These are phyloP conservation scores for Morpho achilles DNA, from an alignment of 2,888 invertebrate species.

Conservation along the genomic window DNA sequence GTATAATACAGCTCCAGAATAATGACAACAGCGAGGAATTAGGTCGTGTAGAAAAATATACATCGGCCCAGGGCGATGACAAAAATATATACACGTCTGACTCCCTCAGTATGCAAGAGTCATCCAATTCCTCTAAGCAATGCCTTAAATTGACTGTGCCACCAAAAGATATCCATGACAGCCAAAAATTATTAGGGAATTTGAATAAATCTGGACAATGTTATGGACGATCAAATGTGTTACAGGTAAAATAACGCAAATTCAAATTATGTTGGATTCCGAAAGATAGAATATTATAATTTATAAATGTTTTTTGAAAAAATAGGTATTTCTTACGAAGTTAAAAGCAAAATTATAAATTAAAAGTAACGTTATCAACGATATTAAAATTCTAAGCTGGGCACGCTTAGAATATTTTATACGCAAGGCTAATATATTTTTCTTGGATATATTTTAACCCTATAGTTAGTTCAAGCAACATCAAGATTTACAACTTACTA, in stretches of 20 bases:
- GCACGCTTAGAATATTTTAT: no score
- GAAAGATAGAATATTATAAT: neutral
- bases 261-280: neutral
- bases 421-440: no score
- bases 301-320: no score
- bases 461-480: no score
- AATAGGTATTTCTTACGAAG: no score
- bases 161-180: slow-evolving; percentile 11
- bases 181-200: slow-evolving; percentile 21
- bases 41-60: slow-evolving; percentile 20
- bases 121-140: slow-evolving; percentile 11
- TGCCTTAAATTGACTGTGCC: slow-evolving; percentile 15
- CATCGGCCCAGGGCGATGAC: slow-evolving; percentile 28
- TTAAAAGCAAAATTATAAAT: no score
- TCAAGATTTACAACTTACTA: no score
- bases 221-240: slow-evolving; percentile 8
- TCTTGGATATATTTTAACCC: no score
- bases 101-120: slow-evolving; percentile 14
- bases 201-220: slow-evolving; percentile 20
- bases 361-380: no score
- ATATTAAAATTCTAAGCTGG: no score
- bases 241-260: slow-evolving; percentile 15
- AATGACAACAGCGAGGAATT: neutral
- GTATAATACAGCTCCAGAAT: neutral
- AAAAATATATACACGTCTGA: slow-evolving; percentile 1